Base-by-base conservation (phyloP, 35 echinoderm and acorn worm genomes). In the Ophioderma brevispina region DNA sequence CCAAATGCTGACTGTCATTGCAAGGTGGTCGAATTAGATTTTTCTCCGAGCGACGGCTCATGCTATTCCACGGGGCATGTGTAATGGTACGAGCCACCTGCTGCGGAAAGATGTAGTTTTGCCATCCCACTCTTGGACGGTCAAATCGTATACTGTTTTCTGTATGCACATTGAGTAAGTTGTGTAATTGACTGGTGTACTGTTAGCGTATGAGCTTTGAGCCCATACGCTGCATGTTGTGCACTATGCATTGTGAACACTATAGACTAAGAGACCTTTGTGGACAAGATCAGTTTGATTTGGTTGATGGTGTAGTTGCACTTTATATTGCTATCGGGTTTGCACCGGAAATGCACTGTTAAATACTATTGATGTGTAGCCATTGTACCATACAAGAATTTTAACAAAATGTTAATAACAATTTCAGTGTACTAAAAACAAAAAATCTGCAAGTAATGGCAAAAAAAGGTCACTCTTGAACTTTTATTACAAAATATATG, bases 401-500 rank as follows among this genome's bases (percentile, higher is more conserved):
- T 52, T 52, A 52, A 11, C 8, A 52, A 52, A 52, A 52, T 52
- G 46, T 21, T 8, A 52, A 52, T 52, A 52, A 52, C 8, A 52
- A 52, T n/a, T n/a, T 52, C 59, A 70, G 59, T 70, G 59, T 30
- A 70, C 28, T 70, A 30, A 70, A 52, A 11, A 52, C 21, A 52
- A 8, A 52, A 52, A 52, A 52, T n/a, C n/a, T n/a, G n/a, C n/a
- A n/a, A 52, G 21, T 52, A 21, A 52, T 52, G 46, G 21, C 46
- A 11, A 11, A 11, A 52, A 52, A 70, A 25, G 59, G 59, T 70
- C 59, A 70, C 17, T 18, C 59, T 70, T 70, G 59, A 70, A 70
- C 8, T 70, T 70, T 70, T 70, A 70, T 70, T 70, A 70, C 59
- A 70, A 70, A 70, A 70, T 70, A 70, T 70, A 70, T 70, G 59